phyloP scores from a whole-genome alignment of 2,888 invertebrate species.

The Lutraria lutraria region DNA sequence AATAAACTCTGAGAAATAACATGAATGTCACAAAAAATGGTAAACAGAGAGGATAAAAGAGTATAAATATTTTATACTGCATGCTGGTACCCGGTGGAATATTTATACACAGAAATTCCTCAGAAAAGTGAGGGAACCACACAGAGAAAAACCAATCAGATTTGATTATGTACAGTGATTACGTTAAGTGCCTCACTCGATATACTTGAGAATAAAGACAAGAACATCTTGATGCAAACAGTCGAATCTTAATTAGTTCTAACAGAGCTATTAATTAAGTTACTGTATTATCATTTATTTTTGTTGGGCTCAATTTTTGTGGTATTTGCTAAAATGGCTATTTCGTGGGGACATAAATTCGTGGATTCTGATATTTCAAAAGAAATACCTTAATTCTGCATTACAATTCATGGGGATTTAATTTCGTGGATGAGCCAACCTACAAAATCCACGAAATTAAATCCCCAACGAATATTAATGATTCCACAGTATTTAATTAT shows the following conservation, averaged over 20 bases:
- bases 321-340: too few relatives aligned
- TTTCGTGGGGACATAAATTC: too few relatives aligned
- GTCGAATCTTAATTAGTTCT: not conserved
- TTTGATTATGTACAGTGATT: not conserved
- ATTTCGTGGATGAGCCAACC: too few relatives aligned
- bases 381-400: too few relatives aligned
- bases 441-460: too few relatives aligned
- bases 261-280: not conserved
- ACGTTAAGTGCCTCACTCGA: not conserved
- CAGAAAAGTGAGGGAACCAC: not conserved
- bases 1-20: conserved; percentile 17
- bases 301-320: too few relatives aligned
- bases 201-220: conserved; percentile 1
- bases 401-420: too few relatives aligned
- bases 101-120: conserved; percentile 21
- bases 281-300: too few relatives aligned
- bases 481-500: too few relatives aligned
- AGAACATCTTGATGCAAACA: not conserved
- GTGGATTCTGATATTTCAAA: too few relatives aligned
- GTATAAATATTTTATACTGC: conserved; percentile 10
- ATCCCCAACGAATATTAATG: too few relatives aligned
- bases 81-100: not conserved
- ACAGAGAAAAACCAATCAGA: not conserved
- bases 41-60: not conserved
- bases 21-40: conserved; percentile 2